Conservation (phyloP, 2,888 invertebrate genomes). For the Lepetodrilus schrolli region DNA sequence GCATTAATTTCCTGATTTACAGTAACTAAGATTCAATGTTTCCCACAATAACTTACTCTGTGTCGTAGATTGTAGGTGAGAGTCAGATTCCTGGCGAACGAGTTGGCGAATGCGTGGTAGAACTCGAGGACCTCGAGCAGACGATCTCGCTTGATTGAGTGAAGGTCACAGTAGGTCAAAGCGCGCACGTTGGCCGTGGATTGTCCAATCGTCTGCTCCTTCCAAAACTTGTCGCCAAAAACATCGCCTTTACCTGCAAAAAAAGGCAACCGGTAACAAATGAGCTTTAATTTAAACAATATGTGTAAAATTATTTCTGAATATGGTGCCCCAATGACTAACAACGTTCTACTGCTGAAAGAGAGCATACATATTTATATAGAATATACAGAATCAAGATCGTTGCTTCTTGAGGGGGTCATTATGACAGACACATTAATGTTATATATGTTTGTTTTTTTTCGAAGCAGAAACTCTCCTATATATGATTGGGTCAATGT, state of each 20-base stretch:
- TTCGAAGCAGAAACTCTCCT: too few species aligned
- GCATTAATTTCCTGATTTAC: too few species aligned
- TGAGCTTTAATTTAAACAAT: too few species aligned
- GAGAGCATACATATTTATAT: background rate
- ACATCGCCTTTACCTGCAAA: conserved; percentile 95
- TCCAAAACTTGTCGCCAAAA: conserved; percentile 99
- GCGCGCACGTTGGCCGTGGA: conserved; percentile 99
- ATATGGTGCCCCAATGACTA: too few species aligned
- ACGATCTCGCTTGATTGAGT: conserved; percentile 95
- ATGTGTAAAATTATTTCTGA: too few species aligned
- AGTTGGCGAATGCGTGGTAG: conserved; percentile 99
- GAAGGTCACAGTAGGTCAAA: conserved; percentile 98
- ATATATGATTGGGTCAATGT: too few species aligned
- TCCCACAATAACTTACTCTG: conserved; percentile 81
- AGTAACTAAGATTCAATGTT: background rate
- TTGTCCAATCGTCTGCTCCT: conserved; percentile 92
- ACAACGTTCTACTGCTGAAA: background rate
- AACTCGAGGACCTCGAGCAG: conserved; percentile 94
- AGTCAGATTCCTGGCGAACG: conserved; percentile 97
- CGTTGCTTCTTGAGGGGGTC: too few species aligned
- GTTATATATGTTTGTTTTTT: too few species aligned
- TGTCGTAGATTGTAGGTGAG: conserved; percentile 98
- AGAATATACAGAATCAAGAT: background rate
- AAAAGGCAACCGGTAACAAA: too few species aligned
- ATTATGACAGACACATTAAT: too few species aligned